Evolutionary conservation across 2,797 vertebrate species (phyloP).

Genomic region (Graptemys geographica): DNA sequence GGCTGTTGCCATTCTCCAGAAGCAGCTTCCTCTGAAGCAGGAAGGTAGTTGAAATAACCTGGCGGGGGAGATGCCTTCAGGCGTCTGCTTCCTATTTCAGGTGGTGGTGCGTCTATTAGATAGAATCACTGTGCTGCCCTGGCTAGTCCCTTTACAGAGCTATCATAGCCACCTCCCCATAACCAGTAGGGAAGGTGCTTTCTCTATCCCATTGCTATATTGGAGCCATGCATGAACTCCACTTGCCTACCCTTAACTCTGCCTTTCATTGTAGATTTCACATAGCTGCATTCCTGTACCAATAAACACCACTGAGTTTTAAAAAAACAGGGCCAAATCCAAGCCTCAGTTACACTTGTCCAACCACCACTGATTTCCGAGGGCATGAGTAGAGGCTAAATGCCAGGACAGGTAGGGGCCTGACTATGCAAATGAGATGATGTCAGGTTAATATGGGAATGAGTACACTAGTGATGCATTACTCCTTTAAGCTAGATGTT

Average conservation of each 20-base stretch:
- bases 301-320: neutral
- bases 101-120: conserved; percentile 47
- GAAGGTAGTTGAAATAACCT: conserved; percentile 60
- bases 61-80: conserved; percentile 40
- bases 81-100: conserved; percentile 56
- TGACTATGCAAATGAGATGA: neutral
- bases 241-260: too few species aligned
- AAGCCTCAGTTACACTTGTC: neutral
- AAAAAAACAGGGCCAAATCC: neutral
- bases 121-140: neutral
- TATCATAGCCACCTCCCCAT: neutral
- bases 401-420: neutral
- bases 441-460: neutral
- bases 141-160: conserved; percentile 41
- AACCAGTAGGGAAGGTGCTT: conserved; percentile 26
- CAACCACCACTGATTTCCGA: neutral
- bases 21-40: conserved; percentile 58
- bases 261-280: too few species aligned
- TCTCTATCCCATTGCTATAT: conserved; percentile 6
- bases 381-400: neutral
- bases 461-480: neutral
- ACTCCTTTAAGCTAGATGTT: neutral
- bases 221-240: neutral
- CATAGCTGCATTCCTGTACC: neutral
- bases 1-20: conserved; percentile 53